Evolutionary conservation across 1,140 invertebrate species (phyloP).

Genomic region (Tribolium madens): DNA sequence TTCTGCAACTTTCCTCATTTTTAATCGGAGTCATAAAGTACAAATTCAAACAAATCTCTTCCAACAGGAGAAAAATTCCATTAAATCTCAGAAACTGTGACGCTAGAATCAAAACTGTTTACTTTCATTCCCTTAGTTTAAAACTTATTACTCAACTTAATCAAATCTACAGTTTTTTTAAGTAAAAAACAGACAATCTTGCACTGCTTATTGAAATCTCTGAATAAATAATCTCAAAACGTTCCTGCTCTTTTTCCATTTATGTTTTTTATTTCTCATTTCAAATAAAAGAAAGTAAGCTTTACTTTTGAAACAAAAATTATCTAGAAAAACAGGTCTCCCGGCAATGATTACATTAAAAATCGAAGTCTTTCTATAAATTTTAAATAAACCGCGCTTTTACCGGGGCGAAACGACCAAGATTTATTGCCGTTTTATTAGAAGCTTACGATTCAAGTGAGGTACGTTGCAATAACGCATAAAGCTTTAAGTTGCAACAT

Average conservation of each 20-base stretch:
- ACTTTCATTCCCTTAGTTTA: not conserved
- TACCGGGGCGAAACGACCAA: not conserved
- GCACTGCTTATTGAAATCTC: not conserved
- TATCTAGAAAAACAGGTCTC: not conserved
- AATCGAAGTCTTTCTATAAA: not conserved
- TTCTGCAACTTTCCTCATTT: conserved; percentile 4
- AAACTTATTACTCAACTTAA: conserved; percentile 3
- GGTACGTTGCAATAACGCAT: not conserved
- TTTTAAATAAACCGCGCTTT: not conserved
- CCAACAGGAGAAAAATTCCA: conserved; percentile 11
- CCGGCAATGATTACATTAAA: not conserved
- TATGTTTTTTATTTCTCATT: not conserved
- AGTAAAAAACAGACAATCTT: not conserved
- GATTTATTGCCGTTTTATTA: not conserved
- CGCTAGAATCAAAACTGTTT: not conserved
- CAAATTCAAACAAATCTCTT: conserved; percentile 3
- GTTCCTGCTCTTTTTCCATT: not conserved
- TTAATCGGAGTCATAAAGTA: conserved; percentile 24
- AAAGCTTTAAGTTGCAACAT: not conserved
- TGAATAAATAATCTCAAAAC: not conserved
- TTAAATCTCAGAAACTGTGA: not conserved
- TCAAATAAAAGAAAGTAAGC: no score
- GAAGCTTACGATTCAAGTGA: not conserved
- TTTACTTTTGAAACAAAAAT: not conserved
- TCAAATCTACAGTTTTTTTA: not conserved